Base-by-base conservation (phyloP, 2,113 vertebrate species). In the Otus sunia region DNA sequence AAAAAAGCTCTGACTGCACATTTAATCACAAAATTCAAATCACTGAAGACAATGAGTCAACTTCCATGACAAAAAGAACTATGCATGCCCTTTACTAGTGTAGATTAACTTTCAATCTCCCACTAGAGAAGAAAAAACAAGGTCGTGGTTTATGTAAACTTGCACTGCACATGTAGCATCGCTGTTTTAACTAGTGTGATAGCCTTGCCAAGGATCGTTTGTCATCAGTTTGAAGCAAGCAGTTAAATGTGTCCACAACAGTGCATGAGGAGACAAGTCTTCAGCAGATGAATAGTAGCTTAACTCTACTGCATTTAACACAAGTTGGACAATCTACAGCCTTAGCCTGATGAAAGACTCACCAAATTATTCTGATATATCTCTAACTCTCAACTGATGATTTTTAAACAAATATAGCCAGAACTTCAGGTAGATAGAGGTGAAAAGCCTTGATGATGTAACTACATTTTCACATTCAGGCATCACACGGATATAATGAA, bases 101-200 rank as follows among this genome's bases (percentile, higher is more conserved):
- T 5, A 37, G n/a, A 67, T 75, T 32, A 90, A 53, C 25, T 63
- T 68, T 63, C 43, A 58, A 53, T 77, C 20, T 86, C 18, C 47
- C 11, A 2, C 11, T 69, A 55, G 34, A 78, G 66, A 39, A 91
- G 39, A 49, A 52, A 83, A 86, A 29, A 10, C 17, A 60, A 67
- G 27, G 53, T 49, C 18, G 12, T 17, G 12, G 39, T 18, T 92
- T 76, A 56, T 8, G 53, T 21, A 45, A 90, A 58, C 10, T 13
- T 23, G 20, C 4, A 30, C 13, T 37, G 59, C 6, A 1, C 21
- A 11, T 4, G 11, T 12, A 45, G 22, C 26, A 49, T 10, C 1
- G 4, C 30, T 66, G 4, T 12, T 88, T 77, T 60, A 36, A 13
- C 25, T 37, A 39, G 39, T n/a, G 18, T 27, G 29, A 73, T 9